These are phyloP conservation scores for Phrynocephalus guinanensis DNA, from an alignment of 2,797 vertebrate species.

Conservation along the genomic window DNA sequence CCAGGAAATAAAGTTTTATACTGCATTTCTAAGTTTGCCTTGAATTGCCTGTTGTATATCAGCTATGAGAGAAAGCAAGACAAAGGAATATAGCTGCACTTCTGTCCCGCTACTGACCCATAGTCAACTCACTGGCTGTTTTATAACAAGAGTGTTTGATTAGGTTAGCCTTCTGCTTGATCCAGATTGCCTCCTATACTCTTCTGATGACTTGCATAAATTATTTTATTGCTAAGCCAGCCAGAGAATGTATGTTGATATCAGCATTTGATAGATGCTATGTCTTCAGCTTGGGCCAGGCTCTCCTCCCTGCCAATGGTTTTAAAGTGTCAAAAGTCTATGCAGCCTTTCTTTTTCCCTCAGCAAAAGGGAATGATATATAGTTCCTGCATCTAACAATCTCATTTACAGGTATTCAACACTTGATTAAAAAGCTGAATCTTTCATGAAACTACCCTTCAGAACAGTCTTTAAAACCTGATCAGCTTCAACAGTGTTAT, in stretches of 20 bases:
- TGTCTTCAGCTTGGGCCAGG: background rate
- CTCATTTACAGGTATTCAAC: background rate
- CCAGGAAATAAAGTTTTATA: background rate
- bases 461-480: background rate
- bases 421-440: background rate
- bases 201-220: too few relatives aligned
- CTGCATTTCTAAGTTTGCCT: background rate
- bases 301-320: too few relatives aligned
- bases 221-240: background rate
- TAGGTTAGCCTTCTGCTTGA: too few relatives aligned
- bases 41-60: too few relatives aligned
- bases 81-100: too few relatives aligned
- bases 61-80: too few relatives aligned
- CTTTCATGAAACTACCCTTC: background rate
- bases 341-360: too few relatives aligned
- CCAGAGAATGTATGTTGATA: background rate
- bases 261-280: background rate
- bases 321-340: background rate
- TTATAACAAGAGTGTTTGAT: too few relatives aligned
- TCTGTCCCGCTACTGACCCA: too few relatives aligned
- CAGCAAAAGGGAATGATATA: too few relatives aligned
- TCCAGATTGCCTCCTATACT: too few relatives aligned
- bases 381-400: background rate
- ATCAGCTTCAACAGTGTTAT: background rate
- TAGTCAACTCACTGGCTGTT: too few relatives aligned